Evolutionary conservation across 2,888 invertebrate genomes (phyloP), one percentile per base, ranked within the genome.

Genomic region (Cerastis rubricosa): DNA sequence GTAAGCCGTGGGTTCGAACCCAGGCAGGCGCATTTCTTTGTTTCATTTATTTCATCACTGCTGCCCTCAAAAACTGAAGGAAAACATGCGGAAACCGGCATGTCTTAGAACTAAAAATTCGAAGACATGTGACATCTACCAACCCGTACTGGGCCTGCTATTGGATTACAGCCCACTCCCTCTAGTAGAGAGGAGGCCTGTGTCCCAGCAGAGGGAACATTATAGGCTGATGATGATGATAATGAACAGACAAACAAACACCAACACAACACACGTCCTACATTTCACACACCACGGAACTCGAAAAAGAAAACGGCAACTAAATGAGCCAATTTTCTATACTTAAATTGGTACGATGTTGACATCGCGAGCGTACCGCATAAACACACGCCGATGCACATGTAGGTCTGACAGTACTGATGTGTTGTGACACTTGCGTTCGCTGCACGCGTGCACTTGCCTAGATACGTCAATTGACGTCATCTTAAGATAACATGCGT

Each of bases 381-480:
- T 49, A 49, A 2, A 49, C 63, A 51, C 77, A 80, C 76, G 70
- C 74, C 25, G 73, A 14, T 87, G 86, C 66, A 51, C 78, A 84
- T 71, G 77, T 88, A 76, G 87, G 78, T 64, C 84, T 78, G 61
- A 29, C 19, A 61, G 61, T n/a, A 66, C 87, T 86, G 65, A 87
- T 76, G 22, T 47, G 69, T 87, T 87, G 68, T 81, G 89, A 85
- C 89, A 80, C 76, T 49, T 85, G 81, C 85, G 71, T 72, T 61
- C 87, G 49, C 45, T 76, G 71, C 84, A 88, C 66, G 75, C 79
- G 61, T 84, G 84, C 79, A 80, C 75, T 85, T 84, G 68, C 84
- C 86, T 88, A 87, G 86, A 88, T 80, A 84, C 47, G 66, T 84
- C 79, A 68, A 47, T 45, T 79, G 84, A 84, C 86, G 88, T 86